Evolutionary conservation across 2,113 vertebrate species (phyloP).

Genomic region (Microcebus lehilahytsara): DNA sequence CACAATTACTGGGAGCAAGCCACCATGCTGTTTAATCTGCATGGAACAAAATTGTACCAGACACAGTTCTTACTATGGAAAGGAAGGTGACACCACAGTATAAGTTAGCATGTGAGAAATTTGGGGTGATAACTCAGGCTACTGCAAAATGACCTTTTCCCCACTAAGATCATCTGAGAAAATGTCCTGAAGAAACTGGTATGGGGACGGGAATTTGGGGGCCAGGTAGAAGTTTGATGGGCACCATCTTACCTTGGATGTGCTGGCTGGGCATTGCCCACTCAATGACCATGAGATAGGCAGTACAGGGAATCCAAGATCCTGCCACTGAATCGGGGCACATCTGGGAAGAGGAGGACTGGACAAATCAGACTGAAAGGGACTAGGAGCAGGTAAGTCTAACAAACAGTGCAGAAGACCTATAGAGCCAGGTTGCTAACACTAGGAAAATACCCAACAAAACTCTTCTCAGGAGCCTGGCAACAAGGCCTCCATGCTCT

Average conservation of each 20-base stretch:
- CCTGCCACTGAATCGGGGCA: not conserved
- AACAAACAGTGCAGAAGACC: not conserved
- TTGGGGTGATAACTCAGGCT: not conserved
- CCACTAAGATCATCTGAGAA: not conserved
- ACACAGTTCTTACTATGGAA: not conserved
- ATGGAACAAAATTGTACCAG: not conserved
- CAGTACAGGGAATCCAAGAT: not conserved
- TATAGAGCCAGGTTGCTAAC: not conserved
- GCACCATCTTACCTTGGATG: not conserved
- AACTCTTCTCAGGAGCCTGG: not conserved
- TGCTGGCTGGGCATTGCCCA: not conserved
- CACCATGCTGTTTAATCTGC: not conserved
- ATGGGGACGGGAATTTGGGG: not conserved
- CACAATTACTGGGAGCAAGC: not conserved
- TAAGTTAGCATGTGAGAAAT: not conserved
- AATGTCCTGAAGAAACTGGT: not conserved
- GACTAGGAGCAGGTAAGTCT: not conserved
- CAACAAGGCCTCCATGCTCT: not conserved
- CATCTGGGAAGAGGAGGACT: fast-evolving
- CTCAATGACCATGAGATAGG: not conserved
- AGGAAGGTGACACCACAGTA: not conserved
- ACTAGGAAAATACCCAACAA: not conserved
- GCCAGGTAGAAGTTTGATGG: not conserved
- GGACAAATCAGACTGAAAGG: not conserved
- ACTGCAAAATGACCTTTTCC: not conserved